Evolutionary conservation across 2,888 invertebrate genomes (phyloP).

Genomic region (Chrysodeixis includens): DNA sequence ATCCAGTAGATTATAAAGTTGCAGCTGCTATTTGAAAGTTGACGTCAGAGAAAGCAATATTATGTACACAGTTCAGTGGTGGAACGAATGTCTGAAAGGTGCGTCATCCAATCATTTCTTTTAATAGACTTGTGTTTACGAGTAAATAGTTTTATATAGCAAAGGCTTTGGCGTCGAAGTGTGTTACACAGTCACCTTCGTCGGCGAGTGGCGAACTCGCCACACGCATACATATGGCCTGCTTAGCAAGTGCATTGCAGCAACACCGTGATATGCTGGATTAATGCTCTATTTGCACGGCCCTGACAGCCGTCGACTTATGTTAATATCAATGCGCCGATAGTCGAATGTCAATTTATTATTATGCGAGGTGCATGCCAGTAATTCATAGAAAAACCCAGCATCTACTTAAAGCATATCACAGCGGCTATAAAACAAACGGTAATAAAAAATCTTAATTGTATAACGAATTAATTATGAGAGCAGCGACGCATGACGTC

Average conservation of each 20-base stretch:
- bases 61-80: slow-evolving; percentile 36
- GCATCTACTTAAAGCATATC: slow-evolving; percentile 19
- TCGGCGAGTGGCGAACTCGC: slow-evolving; percentile 61
- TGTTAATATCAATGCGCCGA: slow-evolving; percentile 56
- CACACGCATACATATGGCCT: slow-evolving; percentile 78
- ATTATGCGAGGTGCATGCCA: slow-evolving; percentile 10
- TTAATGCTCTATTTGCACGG: slow-evolving; percentile 75
- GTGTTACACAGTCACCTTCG: slow-evolving; percentile 66
- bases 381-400: slow-evolving; percentile 22
- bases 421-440: slow-evolving; percentile 36
- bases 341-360: slow-evolving; percentile 57
- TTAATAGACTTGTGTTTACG: slow-evolving; percentile 58
- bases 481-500: slow-evolving; percentile 73
- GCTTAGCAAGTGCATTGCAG: slow-evolving; percentile 79
- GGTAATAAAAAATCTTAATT: slow-evolving; percentile 33
- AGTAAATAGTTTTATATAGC: slow-evolving; percentile 57
- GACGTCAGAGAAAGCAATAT: slow-evolving; percentile 65
- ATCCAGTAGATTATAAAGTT: slow-evolving; percentile 49
- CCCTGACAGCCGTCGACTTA: slow-evolving; percentile 62
- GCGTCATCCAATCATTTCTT: slow-evolving; percentile 61
- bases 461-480: slow-evolving; percentile 66
- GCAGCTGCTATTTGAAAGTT: slow-evolving; percentile 53
- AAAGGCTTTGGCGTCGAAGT: slow-evolving; percentile 48
- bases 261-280: slow-evolving; percentile 74
- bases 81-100: slow-evolving; percentile 56